Base-by-base conservation (phyloP, 1,140 invertebrate species). In the Drosophila novamexicana region DNA sequence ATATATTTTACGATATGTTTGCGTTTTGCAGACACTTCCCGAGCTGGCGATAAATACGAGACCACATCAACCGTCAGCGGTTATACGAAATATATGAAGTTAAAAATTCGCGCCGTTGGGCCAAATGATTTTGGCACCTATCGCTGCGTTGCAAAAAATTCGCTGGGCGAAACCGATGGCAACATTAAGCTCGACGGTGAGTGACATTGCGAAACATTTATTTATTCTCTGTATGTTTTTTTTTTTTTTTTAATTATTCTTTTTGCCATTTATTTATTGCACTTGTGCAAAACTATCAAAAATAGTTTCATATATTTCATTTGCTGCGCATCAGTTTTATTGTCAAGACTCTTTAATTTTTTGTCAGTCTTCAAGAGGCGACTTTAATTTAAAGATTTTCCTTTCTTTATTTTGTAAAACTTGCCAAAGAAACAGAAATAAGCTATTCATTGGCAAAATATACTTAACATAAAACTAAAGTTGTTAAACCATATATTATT, bases 141-240 rank as follows among this genome's bases (percentile, higher is more conserved):
- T 93, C 96, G 96, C 91, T 99, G 98, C 91, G 96, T 98, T 32
- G 98, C 98, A 7, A 98, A 98, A 92, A 99, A 99, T 93, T 97
- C 96, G 14, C 94, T 99, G 7, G 98, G 98, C 40, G 96, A 97
- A 89, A 98, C 98, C 9, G 97, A 98, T 92, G 97, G 97, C 14
- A 95, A 96, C 49, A 98, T 99, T 91, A 96, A 97, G 93, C 93
- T 99, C 50, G 97, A 98, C 90, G 97, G 98, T 99, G 90, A 95
- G 94, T 85, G 61, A 70, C 70, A 71, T n/a, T 59, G 9, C 16
- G 29, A 53, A 10, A 62, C 37, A 56, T 34, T 47, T 18, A n/a
- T 47, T 16, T 12, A 45, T 52, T 40, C 22, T 61, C n/a, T 22
- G 10, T 34, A 42, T n/a, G 39, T 74, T 40, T 29, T 50, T 42